phyloP scores from a whole-genome alignment of 2,888 invertebrate genomes.

The Cantharis nigra region DNA sequence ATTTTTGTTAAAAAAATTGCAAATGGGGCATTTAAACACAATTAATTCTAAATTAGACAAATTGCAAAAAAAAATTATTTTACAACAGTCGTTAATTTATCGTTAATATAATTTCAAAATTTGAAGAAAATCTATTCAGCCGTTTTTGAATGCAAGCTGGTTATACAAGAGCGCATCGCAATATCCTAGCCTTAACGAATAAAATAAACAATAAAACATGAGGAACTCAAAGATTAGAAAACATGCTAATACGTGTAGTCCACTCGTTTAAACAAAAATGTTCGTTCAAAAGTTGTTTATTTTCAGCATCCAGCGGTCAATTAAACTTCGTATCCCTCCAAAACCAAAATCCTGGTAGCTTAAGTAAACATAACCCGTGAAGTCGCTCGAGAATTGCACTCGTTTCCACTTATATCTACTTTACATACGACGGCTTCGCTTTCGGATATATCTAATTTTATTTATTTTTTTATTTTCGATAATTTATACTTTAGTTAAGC shows the following conservation, averaged over 20 bases:
- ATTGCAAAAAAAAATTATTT: no score
- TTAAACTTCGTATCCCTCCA: slow-evolving; percentile 33
- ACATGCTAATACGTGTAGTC: slow-evolving; percentile 38
- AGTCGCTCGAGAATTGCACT: slow-evolving; percentile 20
- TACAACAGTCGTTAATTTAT: no score
- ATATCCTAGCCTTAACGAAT: no score
- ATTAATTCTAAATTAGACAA: no score
- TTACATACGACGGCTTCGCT: background rate
- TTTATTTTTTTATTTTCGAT: background rate
- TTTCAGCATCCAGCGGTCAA: slow-evolving; percentile 35
- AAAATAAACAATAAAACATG: slow-evolving; percentile 35
- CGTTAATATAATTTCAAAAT: no score
- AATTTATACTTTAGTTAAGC: background rate
- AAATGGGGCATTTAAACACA: no score
- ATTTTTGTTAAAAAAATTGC: no score
- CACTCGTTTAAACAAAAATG: slow-evolving; percentile 31
- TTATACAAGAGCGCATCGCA: no score
- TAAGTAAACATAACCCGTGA: slow-evolving; percentile 32
- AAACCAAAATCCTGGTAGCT: slow-evolving; percentile 26
- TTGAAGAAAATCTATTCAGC: no score
- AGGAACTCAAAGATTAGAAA: slow-evolving; percentile 38
- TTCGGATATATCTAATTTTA: background rate
- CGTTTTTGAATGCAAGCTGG: no score
- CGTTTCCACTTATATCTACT: slow-evolving; percentile 27
- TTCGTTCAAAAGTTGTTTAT: slow-evolving; percentile 37